Base-by-base conservation (phyloP, 1,140 invertebrate genomes). In the Leptinotarsa undecemlineata region DNA sequence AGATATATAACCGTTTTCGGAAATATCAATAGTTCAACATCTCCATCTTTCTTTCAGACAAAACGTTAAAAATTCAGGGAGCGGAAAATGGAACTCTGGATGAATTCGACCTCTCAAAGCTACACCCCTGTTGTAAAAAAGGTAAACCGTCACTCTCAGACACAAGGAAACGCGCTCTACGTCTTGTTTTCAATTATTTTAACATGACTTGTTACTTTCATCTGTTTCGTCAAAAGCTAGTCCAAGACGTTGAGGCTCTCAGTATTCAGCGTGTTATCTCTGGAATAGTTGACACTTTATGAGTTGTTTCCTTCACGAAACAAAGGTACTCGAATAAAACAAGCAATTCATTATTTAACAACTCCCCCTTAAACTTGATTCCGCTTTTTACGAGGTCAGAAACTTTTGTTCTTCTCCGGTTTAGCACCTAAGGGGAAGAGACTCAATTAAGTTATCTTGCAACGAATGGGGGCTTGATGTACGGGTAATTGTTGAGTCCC, bases 331-430 rank as follows among this genome's bases (percentile, higher is more conserved):
- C 2, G 51, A 57, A 57, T 57, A 57, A 57, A 57, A 57, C 51
- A 57, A 57, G 51, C 51, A 17, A 57, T 57, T 57, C 4, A 57
- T 57, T 57, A 57, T 57, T 57, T 57, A 57, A 57, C 51, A 57
- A 57, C 51, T 57, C 51, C n/a, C 51, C 15, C n/a, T 57, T 15
- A 57, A 57, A 57, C 51, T 57, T 57, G 51, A 57, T 57, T 57
- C 51, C n/a, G 51, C 51, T 57, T 57, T 57, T 57, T 57, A 57
- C 51, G 51, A 57, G 15, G 51, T 57, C 51, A 42, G 51, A 57
- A 57, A 57, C 51, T 57, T 57, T 57, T 19, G 51, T 57, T 57
- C 51, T 57, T 19, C 51, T 57, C 15, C 51, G 51, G 15, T 57
- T 57, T 57, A 57, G 51, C 51, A 57, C 51, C 51, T 57, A 15